Evolutionary conservation across 2,113 vertebrate genomes (phyloP), one percentile per base, ranked within the genome.

Genomic region (Chionomys nivalis): DNA sequence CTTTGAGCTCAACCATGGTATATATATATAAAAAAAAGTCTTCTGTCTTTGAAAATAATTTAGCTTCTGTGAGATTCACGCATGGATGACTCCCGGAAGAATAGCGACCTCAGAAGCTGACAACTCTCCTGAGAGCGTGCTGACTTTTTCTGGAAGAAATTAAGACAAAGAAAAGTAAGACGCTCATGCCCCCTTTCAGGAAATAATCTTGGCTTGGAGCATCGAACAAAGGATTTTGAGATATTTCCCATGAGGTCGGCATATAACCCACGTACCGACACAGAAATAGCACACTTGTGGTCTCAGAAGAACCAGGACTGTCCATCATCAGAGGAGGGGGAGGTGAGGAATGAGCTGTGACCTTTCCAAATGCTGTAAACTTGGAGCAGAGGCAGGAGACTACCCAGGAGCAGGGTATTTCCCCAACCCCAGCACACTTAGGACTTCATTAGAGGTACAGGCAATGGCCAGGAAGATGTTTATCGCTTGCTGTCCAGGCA

Each of bases 251-350:
- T 93, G 87, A 83, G 87, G 82, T 91, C 72, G 94, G 76, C 81
- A 86, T 90, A 73, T 77, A 95, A 49, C 66, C 93, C 82, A 77
- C 81, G 90, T 75, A 88, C 90, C 96, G 65, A 93, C 96, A 89
- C 92, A 94, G 70, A 16, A 94, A 65, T 21, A 2, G 55, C 55
- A 58, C 55, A 58, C 55, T 65, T 91, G 95, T 76, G 95, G 94
- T 94, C 95, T 95, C 96, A 92, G 77, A 88, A 81, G 58, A 93
- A 96, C 96, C 90, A 97, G 94, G 96, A 86, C 72, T 81, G 88
- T 70, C 79, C 81, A 95, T 95, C 90, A 94, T 96, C 87, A 76
- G 97, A 47, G 47, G 47, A 14, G 93, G 93, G 83, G 94, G 93
- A 94, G 72, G 85, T 72, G 52, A 93, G 55, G 97, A 94, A 83